Percentiles rank a stretch among this genome's conserved stretches.
Conservation (phyloP, 2,797 vertebrate genomes). For the Taeniopygia guttata region DNA sequence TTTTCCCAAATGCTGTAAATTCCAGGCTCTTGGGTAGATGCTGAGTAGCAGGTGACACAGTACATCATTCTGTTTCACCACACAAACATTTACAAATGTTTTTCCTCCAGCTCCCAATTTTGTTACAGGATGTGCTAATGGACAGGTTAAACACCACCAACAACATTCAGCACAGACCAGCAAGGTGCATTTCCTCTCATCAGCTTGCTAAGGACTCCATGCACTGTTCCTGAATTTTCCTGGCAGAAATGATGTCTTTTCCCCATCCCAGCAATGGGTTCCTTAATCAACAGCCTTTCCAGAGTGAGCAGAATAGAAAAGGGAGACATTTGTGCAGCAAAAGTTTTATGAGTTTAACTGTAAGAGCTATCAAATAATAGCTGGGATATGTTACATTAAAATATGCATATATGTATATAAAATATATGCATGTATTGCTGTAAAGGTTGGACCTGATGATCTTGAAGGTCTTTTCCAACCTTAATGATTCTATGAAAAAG, state of each 20-base stretch:
- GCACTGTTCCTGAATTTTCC: not conserved
- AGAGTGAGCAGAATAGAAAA: not conserved
- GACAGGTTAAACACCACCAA: not conserved
- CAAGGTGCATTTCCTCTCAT: not conserved
- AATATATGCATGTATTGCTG: not conserved
- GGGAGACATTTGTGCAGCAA: not conserved
- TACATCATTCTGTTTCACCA: not conserved
- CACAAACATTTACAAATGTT: not conserved
- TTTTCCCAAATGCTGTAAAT: not conserved
- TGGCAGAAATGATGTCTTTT: not conserved
- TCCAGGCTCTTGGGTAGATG: not conserved
- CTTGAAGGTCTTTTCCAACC: not conserved
- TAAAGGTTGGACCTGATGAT: not conserved
- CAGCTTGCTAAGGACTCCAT: not conserved
- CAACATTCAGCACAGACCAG: not conserved
- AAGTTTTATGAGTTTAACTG: not conserved
- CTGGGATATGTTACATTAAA: not conserved
- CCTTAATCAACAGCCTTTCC: not conserved
- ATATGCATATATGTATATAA: not conserved
- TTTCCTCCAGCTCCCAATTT: not conserved
- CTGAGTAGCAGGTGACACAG: not conserved
- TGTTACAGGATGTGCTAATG: not conserved
- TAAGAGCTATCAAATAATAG: not conserved
- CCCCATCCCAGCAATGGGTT: not conserved
- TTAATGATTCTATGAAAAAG: not conserved